A percentile compares a stretch with the other conserved stretches of the same genome.
Evolutionary conservation across 1,140 invertebrate genomes (phyloP).

Genomic region (Plutomurus gul): DNA sequence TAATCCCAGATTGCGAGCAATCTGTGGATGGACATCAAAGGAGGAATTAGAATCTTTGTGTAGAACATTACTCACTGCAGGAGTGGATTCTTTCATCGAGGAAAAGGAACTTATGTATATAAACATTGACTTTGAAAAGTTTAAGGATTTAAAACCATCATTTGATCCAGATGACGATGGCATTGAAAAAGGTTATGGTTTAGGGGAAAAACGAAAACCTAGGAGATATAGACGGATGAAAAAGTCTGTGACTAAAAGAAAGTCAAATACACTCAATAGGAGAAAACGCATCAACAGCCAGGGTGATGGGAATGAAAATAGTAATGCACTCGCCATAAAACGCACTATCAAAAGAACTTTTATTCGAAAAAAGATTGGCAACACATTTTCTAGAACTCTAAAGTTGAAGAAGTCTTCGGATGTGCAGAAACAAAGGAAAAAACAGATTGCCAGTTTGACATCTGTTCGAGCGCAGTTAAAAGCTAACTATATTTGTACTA

Average conservation of each 20-base stretch:
- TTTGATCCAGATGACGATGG: slow-evolving; percentile 33
- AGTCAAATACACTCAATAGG: background rate
- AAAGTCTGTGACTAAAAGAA: background rate
- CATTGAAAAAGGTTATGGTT: slow-evolving; percentile 31
- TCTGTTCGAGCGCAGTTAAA: background rate
- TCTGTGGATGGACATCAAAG: background rate
- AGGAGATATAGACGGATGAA: background rate
- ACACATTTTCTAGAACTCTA: background rate
- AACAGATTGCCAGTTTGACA: background rate
- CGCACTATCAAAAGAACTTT: background rate
- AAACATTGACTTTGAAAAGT: slow-evolving; percentile 30
- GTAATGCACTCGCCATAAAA: background rate
- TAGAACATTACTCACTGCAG: background rate
- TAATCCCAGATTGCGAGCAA: background rate
- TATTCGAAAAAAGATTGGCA: background rate
- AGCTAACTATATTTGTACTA: no score
- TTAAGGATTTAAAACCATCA: slow-evolving; percentile 12
- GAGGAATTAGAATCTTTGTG: background rate
- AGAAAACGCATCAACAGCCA: background rate
- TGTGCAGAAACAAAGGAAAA: background rate
- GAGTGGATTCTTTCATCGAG: background rate
- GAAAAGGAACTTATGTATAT: slow-evolving; percentile 6
- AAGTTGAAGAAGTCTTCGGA: background rate
- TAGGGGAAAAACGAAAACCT: background rate
- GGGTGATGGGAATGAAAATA: background rate